Conservation (phyloP, 2,113 vertebrate genomes). For the Motacilla tschutschensis region DNA sequence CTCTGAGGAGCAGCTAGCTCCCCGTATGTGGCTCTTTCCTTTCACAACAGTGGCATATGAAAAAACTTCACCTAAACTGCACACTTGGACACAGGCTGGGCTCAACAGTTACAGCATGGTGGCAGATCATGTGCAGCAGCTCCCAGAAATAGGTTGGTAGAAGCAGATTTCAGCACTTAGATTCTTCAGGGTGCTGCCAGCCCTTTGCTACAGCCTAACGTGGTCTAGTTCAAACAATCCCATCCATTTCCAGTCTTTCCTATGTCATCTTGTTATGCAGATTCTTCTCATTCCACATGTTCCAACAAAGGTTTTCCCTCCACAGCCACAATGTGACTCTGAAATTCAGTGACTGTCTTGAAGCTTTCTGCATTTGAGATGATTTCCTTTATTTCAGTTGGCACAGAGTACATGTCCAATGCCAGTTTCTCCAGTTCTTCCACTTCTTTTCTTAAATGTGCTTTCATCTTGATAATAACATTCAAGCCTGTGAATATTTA, state of each 20-base stretch:
- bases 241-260: not conserved
- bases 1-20: not conserved
- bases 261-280: not conserved
- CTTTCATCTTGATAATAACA: not conserved
- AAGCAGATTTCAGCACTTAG: not conserved
- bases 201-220: not conserved
- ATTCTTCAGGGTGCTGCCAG: not conserved
- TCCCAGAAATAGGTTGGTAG: not conserved
- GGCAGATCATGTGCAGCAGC: not conserved
- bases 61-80: not conserved
- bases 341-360: not conserved
- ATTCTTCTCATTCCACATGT: not conserved
- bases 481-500: not conserved
- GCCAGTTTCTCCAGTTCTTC: not conserved
- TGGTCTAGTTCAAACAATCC: not conserved
- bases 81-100: not conserved
- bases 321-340: not conserved
- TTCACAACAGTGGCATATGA: not conserved
- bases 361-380: not conserved
- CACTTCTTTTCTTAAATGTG: not conserved
- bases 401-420: fast-evolving
- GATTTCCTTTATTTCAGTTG: not conserved
- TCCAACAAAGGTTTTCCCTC: not conserved
- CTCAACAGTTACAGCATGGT: not conserved
- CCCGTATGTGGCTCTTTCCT: fast-evolving